phyloP scores from a whole-genome alignment of 1,140 invertebrate species.

The Aplysia californica region DNA sequence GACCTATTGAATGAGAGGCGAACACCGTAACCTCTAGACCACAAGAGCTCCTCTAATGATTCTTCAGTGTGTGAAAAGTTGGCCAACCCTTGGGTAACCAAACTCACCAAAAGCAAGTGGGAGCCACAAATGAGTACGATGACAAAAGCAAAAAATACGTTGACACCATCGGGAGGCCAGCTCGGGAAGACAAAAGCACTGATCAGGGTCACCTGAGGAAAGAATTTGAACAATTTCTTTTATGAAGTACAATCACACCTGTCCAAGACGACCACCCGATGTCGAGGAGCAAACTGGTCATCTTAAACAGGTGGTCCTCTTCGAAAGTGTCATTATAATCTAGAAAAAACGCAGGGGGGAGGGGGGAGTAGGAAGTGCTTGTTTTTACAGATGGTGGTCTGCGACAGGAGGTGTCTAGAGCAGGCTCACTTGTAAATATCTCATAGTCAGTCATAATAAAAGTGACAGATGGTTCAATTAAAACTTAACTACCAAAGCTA shows the following conservation, averaged over 20 bases:
- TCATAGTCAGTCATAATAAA: too few species aligned
- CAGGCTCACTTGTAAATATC: too few species aligned
- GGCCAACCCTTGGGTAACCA: neutral
- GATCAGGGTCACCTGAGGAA: constrained; percentile 59
- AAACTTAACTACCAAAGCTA: too few species aligned
- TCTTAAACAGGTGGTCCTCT: neutral
- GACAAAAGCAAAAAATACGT: constrained; percentile 61
- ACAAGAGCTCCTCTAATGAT: too few species aligned
- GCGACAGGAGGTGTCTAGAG: neutral
- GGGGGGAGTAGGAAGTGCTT: too few species aligned
- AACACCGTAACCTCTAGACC: too few species aligned
- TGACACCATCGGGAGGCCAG: constrained; percentile 56
- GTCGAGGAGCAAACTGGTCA: too few species aligned
- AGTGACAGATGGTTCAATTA: too few species aligned
- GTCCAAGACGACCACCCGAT: too few species aligned
- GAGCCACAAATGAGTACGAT: constrained; percentile 59
- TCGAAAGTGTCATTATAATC: neutral
- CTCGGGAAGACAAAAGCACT: constrained; percentile 60
- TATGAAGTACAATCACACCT: neutral
- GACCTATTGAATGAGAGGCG: too few species aligned
- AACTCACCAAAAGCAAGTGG: constrained; percentile 59
- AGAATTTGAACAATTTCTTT: neutral
- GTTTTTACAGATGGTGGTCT: neutral
- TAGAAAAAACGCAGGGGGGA: too few species aligned
- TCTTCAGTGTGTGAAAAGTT: neutral